Percentiles rank a stretch among this genome's conserved stretches.
Evolutionary conservation across 2,113 vertebrate species (phyloP).

Genomic region (Alethe diademata): DNA sequence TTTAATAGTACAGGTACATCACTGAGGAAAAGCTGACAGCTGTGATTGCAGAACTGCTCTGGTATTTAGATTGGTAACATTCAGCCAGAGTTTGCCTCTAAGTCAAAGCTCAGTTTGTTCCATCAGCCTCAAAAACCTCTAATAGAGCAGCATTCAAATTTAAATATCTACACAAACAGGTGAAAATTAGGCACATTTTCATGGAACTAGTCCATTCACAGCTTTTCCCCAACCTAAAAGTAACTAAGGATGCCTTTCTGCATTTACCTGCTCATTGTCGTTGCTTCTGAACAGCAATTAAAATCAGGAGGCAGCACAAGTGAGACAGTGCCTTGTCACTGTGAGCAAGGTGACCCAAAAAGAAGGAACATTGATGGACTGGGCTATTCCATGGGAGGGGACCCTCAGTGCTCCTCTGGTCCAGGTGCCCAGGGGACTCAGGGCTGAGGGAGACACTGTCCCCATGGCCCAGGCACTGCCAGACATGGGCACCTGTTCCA

Average conservation of each 20-base stretch:
- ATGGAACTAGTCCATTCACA: neutral
- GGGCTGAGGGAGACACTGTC: neutral
- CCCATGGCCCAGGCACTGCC: fast-evolving
- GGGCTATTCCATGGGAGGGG: neutral
- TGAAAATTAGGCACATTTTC: neutral
- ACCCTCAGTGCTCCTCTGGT: fast-evolving
- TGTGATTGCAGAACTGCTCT: neutral
- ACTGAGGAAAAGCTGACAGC: neutral
- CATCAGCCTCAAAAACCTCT: neutral
- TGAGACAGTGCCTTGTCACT: neutral
- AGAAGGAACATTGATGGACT: neutral
- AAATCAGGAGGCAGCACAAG: neutral
- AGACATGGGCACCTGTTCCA: too few species aligned
- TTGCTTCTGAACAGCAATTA: neutral
- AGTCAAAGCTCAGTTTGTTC: neutral
- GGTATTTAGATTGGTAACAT: neutral
- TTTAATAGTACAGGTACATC: neutral
- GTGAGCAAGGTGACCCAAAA: neutral
- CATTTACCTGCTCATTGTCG: neutral
- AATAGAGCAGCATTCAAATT: neutral
- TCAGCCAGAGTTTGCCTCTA: neutral
- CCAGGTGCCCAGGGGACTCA: fast-evolving
- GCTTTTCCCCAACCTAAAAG: neutral
- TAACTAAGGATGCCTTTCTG: neutral
- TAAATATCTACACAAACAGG: neutral